Percentiles rank a stretch among this genome's conserved stretches.
Conservation (phyloP, 2,888 invertebrate species). For the Crioceris asparagi region DNA sequence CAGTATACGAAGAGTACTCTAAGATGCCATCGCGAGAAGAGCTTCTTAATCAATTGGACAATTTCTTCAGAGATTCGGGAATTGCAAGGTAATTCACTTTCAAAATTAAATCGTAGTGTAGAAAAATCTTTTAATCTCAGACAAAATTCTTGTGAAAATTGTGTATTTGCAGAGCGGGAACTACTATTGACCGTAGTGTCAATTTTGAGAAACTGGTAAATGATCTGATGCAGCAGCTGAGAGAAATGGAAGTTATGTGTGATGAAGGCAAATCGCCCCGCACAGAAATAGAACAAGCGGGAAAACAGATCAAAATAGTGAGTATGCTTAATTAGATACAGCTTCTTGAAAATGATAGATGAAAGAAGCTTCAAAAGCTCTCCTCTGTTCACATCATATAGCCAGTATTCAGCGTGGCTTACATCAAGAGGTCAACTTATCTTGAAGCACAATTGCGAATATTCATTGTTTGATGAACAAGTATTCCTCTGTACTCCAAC, state of each 20-base stretch:
- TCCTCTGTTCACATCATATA: not conserved
- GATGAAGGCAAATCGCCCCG: constrained; percentile 36
- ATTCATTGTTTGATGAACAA: too few relatives aligned
- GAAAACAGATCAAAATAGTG: constrained; percentile 51
- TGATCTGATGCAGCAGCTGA: constrained; percentile 35
- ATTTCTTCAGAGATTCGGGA: constrained; percentile 17
- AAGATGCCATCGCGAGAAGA: constrained; percentile 39
- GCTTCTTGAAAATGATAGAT: not conserved
- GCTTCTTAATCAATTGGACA: constrained; percentile 25
- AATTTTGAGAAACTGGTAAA: constrained; percentile 35
- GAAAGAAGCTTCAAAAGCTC: not conserved
- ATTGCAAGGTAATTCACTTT: constrained; percentile 10
- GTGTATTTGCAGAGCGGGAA: too few relatives aligned
- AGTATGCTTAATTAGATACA: constrained; percentile 3
- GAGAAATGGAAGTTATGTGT: constrained; percentile 25
- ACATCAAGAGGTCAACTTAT: not conserved
- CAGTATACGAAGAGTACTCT: constrained; percentile 46
- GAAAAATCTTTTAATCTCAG: too few relatives aligned
- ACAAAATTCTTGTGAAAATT: too few relatives aligned
- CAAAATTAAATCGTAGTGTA: too few relatives aligned
- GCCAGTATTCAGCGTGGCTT: not conserved
- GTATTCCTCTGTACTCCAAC: too few relatives aligned
- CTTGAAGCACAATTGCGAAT: too few relatives aligned
- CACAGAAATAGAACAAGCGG: constrained; percentile 43
- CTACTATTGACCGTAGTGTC: constrained; percentile 36